Conservation (phyloP, 2,797 vertebrate genomes). For the Menidia menidia region DNA sequence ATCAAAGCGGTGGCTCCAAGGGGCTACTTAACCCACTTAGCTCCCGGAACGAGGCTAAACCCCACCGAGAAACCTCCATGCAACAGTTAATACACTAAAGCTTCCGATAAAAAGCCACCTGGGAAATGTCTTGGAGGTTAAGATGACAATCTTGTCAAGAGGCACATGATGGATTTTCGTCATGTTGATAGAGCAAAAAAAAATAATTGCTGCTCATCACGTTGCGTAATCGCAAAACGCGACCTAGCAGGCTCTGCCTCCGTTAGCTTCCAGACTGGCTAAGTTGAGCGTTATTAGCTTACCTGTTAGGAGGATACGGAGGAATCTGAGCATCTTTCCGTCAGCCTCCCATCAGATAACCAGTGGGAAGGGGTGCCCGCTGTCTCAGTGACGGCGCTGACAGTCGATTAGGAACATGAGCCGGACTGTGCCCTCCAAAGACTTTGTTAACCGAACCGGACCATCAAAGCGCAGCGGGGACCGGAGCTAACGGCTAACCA, state of each 20-base stretch:
- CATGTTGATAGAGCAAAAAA: neutral
- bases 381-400: conserved; percentile 33
- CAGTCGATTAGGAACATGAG: conserved; percentile 46
- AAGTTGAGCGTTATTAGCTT: conserved; percentile 12
- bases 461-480: neutral
- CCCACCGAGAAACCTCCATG: too few species aligned
- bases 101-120: neutral
- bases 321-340: conserved; percentile 69
- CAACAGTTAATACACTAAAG: neutral
- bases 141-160: neutral
- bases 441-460: conserved; percentile 4
- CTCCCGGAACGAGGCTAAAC: neutral
- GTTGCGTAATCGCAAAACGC: conserved; percentile 34
- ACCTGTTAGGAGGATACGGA: conserved; percentile 69
- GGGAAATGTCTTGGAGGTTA: neutral
- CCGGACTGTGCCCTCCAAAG: conserved; percentile 15
- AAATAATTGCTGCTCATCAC: neutral
- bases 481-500: conserved; percentile 42
- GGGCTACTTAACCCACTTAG: neutral
- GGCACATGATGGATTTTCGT: neutral
- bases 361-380: conserved; percentile 23
- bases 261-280: conserved; percentile 13
- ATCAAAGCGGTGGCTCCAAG: too few species aligned
- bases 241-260: neutral
- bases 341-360: conserved; percentile 69